These are phyloP conservation scores for Cuculus canorus DNA, from an alignment of 2,797 vertebrate genomes.

Conservation along the genomic window DNA sequence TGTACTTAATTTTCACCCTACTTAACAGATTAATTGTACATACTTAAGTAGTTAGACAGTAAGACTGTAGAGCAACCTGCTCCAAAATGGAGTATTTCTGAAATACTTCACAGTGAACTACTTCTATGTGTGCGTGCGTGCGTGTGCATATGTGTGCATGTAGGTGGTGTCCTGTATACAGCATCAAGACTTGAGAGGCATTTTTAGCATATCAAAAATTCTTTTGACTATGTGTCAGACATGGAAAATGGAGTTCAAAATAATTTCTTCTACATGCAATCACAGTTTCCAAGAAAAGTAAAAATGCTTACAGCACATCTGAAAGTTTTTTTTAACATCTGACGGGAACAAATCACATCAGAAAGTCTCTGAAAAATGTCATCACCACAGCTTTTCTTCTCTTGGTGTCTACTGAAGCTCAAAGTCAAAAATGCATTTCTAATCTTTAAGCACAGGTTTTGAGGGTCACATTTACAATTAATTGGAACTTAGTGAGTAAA, in stretches of 20 bases:
- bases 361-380: neutral
- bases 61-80: neutral
- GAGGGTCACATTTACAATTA: neutral
- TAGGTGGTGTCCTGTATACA: neutral
- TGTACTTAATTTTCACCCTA: neutral
- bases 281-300: neutral
- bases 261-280: constrained; percentile 2
- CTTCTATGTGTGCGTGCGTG: neutral
- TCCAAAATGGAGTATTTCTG: neutral
- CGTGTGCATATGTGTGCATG: no score
- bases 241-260: constrained; percentile 5
- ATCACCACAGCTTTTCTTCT: neutral
- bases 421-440: neutral
- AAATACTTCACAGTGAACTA: neutral
- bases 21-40: neutral
- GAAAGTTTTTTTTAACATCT: neutral
- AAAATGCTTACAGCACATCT: neutral
- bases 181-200: neutral
- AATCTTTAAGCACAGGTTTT: neutral
- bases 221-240: constrained; percentile 7
- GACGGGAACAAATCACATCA: neutral
- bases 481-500: neutral
- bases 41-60: neutral
- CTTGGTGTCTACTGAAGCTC: neutral
- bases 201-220: constrained; percentile 12